Evolutionary conservation across 2,113 vertebrate genomes (phyloP).

Genomic region (Epinephelus moara): DNA sequence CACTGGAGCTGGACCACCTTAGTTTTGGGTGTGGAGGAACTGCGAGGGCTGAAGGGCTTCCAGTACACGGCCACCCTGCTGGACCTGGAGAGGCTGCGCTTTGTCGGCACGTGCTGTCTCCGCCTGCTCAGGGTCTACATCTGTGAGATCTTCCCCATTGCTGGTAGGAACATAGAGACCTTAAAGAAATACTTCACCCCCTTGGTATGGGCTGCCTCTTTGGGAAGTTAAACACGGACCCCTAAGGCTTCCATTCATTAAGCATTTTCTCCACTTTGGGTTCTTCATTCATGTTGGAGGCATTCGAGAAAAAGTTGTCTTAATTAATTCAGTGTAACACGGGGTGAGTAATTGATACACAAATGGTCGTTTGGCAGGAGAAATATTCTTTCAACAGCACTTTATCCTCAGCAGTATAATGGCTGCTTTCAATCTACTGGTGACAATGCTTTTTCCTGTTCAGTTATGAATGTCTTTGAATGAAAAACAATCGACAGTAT

Average conservation of each 20-base stretch:
- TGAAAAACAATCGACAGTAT: background rate
- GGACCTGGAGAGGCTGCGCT: constrained; percentile 96
- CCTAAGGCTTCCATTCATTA: too few relatives aligned
- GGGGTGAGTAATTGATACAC: too few relatives aligned
- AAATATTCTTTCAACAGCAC: background rate
- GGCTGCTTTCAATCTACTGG: background rate
- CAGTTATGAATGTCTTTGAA: background rate
- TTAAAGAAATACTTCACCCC: too few relatives aligned
- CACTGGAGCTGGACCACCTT: constrained; percentile 99
- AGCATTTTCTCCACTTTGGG: too few relatives aligned
- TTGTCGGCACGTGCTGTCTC: constrained; percentile 97
- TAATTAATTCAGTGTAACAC: too few relatives aligned
- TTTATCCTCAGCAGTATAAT: too few relatives aligned
- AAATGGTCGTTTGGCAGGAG: too few relatives aligned
- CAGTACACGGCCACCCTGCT: constrained; percentile 97
- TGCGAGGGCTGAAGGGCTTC: constrained; percentile 96
- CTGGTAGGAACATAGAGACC: constrained; percentile 84
- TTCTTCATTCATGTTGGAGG: too few relatives aligned
- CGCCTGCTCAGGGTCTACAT: constrained; percentile 96
- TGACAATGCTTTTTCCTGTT: background rate
- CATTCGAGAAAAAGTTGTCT: too few relatives aligned
- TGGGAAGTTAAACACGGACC: too few relatives aligned
- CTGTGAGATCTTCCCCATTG: constrained; percentile 98
- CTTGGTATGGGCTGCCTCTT: too few relatives aligned
- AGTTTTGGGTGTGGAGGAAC: constrained; percentile 97